phyloP scores from a whole-genome alignment of 2,113 vertebrate species.

The Campylomormyrus tamandua region DNA sequence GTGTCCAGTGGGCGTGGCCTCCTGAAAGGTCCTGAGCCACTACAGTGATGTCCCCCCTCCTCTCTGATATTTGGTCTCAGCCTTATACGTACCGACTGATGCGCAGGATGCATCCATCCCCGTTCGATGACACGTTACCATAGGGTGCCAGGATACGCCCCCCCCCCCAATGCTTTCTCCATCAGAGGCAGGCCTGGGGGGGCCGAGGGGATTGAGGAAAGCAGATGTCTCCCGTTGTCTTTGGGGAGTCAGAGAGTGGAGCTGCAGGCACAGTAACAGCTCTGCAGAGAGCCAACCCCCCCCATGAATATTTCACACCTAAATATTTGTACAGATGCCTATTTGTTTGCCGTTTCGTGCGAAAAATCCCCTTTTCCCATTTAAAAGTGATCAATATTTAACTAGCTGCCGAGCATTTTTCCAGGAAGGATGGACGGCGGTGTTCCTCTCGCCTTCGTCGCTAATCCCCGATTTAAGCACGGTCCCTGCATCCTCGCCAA shows the following conservation, averaged over 20 bases:
- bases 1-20: not conserved
- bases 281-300: not conserved
- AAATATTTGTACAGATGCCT: conserved; percentile 17
- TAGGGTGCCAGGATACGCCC: not conserved
- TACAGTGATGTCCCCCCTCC: not conserved
- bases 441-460: not conserved
- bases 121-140: not conserved
- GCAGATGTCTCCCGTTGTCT: conserved; percentile 1
- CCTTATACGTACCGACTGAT: not conserved
- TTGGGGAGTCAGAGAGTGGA: not conserved
- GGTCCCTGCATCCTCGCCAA: not conserved
- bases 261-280: not conserved
- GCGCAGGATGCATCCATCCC: not conserved
- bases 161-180: not conserved
- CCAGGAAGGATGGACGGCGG: not conserved
- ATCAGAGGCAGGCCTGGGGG: not conserved
- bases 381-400: conserved; percentile 15
- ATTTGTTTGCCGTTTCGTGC: not conserved
- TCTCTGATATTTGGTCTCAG: not conserved
- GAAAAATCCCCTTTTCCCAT: not conserved
- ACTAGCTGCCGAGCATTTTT: not conserved
- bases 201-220: not conserved
- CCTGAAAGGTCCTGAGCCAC: not conserved
- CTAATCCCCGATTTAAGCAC: not conserved
- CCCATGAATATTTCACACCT: conserved; percentile 10